phyloP scores from a whole-genome alignment of 2,888 invertebrate genomes.

The Nasonovia ribisnigri region DNA sequence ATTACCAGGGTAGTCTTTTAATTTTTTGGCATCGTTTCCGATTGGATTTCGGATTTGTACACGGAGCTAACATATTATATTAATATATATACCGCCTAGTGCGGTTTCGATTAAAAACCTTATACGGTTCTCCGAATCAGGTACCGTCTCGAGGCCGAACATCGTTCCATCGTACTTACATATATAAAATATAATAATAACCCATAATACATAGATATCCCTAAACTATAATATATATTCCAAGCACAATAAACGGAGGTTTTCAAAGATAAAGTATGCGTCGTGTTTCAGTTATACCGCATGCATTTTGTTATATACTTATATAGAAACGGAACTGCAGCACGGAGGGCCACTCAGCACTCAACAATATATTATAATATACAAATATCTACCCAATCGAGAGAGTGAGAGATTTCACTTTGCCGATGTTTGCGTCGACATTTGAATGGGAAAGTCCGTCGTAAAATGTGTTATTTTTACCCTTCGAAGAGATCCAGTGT shows the following conservation, averaged over 20 bases:
- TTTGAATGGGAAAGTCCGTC: conserved; percentile 62
- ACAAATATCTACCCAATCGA: not conserved
- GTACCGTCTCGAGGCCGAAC: not conserved
- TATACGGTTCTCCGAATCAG: not conserved
- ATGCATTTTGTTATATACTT: not conserved
- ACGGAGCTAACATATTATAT: conserved; percentile 31
- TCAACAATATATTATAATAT: conserved; percentile 4
- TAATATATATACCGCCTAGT: not conserved
- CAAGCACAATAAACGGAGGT: too few species aligned
- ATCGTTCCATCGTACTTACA: not conserved
- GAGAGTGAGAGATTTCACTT: conserved; percentile 41
- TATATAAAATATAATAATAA: not conserved
- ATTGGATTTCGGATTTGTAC: conserved; percentile 50
- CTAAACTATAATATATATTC: not conserved
- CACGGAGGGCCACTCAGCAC: not conserved
- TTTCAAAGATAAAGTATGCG: not conserved
- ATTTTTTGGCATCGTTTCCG: conserved; percentile 50
- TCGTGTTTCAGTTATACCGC: not conserved
- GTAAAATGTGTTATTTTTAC: conserved; percentile 63
- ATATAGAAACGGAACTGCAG: not conserved
- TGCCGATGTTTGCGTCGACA: conserved; percentile 16
- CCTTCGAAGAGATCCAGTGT: not conserved
- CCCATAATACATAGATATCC: not conserved
- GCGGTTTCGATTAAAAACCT: conserved; percentile 47
- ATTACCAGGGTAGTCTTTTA: conserved; percentile 24